phyloP scores from a whole-genome alignment of 2,113 vertebrate genomes.

The Microcebus griseorufus region DNA sequence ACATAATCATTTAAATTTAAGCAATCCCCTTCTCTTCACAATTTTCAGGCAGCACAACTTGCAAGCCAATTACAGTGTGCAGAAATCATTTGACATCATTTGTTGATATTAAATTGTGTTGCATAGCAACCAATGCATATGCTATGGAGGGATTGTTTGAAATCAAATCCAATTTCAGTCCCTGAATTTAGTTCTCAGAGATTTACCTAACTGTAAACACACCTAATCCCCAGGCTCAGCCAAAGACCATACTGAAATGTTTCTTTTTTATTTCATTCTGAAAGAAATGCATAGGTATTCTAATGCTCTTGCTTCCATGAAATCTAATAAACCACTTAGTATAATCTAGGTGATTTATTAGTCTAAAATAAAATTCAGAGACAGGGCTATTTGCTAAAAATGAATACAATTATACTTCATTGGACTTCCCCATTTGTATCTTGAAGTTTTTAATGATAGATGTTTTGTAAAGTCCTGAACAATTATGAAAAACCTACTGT shows the following conservation, averaged over 20 bases:
- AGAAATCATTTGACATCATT: constrained; percentile 64
- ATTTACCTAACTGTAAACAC: constrained; percentile 43
- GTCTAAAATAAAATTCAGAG: constrained; percentile 42
- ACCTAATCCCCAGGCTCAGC: background rate
- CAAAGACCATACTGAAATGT: constrained; percentile 15
- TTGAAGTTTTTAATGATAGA: background rate
- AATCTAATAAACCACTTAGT: background rate
- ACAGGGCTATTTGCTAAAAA: background rate
- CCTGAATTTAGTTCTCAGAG: constrained; percentile 54
- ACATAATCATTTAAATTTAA: constrained; percentile 44
- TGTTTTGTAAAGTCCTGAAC: background rate
- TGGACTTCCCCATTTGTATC: background rate
- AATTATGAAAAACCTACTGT: background rate
- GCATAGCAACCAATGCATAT: background rate
- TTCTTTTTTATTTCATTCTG: constrained; percentile 46
- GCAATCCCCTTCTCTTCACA: constrained; percentile 39
- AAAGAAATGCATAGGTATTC: constrained; percentile 22
- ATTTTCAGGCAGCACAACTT: constrained; percentile 46
- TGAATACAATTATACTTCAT: background rate
- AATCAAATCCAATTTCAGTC: constrained; percentile 40
- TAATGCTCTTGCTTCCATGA: background rate
- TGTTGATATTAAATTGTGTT: constrained; percentile 59
- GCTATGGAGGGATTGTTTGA: constrained; percentile 48
- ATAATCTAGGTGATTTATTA: constrained; percentile 13
- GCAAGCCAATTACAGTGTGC: constrained; percentile 52